phyloP scores from a whole-genome alignment of 1,140 invertebrate species.

The Apis mellifera region Amel_HAv3.1 CM009945.2:6325501-6326000 shows the following conservation, averaged over 20 bases:
- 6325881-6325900: slow-evolving; percentile 5
- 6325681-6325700: not conserved
- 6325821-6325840: not conserved
- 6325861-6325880: not conserved
- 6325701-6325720: not conserved
- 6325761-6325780: not conserved
- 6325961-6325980: slow-evolving; percentile 33
- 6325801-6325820: not conserved
- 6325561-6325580: not conserved
- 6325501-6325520: not conserved
- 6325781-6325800: not conserved
- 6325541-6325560: not conserved
- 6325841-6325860: not conserved
- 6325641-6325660: not conserved
- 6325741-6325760: not conserved
- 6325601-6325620: not conserved
- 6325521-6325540: slow-evolving; percentile 5
- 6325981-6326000: not conserved
- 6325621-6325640: too few species aligned
- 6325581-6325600: not conserved
- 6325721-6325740: not conserved
- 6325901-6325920: slow-evolving; percentile 17
- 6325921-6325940: not conserved
- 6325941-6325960: not conserved
- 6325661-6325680: not conserved